Percentiles rank a stretch among this genome's conserved stretches.
These are phyloP conservation scores for Mustela lutreola DNA, from an alignment of 2,113 vertebrate genomes.

Conservation along the genomic window DNA sequence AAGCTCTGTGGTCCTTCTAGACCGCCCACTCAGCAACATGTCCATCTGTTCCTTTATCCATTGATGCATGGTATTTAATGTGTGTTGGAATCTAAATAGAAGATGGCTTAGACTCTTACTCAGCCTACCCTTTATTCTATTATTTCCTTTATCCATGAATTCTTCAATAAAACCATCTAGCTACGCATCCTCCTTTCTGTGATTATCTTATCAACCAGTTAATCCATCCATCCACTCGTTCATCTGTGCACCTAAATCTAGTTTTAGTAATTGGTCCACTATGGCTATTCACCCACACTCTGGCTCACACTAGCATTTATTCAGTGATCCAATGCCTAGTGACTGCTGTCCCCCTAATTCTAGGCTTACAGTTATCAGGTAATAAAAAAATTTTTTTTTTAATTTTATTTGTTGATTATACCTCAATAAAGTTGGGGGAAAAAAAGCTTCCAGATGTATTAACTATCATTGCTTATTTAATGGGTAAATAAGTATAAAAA, in stretches of 20 bases:
- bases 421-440: neutral
- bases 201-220: neutral
- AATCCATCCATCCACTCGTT: neutral
- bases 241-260: neutral
- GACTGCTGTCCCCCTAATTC: neutral
- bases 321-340: neutral
- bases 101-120: neutral
- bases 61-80: neutral
- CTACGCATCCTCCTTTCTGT: neutral
- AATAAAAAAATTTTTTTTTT: neutral
- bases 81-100: neutral
- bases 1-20: neutral
- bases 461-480: neutral
- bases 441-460: neutral
- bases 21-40: neutral
- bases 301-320: neutral
- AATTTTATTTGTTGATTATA: neutral
- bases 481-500: neutral
- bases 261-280: neutral
- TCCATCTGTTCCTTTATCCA: slow-evolving; percentile 1
- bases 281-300: neutral
- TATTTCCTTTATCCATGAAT: neutral
- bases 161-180: neutral
- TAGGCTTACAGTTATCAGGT: neutral
- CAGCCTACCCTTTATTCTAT: neutral